Conservation (phyloP, 2,888 invertebrate species). For the Pogonocherus hispidulus region DNA sequence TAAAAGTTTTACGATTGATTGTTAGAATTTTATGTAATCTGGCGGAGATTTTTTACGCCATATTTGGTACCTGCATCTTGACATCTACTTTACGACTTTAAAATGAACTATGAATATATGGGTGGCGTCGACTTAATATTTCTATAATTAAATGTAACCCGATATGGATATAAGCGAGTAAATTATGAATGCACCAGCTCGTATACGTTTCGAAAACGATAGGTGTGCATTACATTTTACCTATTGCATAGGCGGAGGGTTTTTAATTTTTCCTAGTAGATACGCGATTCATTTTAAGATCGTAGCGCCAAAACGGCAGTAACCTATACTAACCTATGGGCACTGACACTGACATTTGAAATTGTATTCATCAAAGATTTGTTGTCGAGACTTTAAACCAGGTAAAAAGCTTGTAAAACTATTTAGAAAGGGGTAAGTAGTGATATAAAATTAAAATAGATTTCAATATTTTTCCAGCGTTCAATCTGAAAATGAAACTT, state of each 20-base stretch:
- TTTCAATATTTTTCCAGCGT: no score
- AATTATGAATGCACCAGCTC: background rate
- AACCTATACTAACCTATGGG: no score
- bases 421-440: no score
- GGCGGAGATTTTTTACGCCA: background rate
- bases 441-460: no score
- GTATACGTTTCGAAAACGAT: background rate
- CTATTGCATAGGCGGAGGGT: background rate
- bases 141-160: background rate
- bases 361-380: no score
- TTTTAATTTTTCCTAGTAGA: no score
- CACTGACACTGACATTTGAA: no score
- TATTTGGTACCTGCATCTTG: background rate
- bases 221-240: background rate
- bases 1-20: background rate
- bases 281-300: no score
- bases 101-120: background rate
- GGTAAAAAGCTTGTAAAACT: no score
- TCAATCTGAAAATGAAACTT: no score
- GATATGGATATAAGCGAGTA: background rate
- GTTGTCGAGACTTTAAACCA: no score
- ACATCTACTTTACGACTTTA: background rate
- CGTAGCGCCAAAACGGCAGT: no score
- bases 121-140: conserved; percentile 4
- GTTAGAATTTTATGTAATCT: background rate